Base-by-base conservation (phyloP, 2,888 invertebrate species). In the Panzeria rudis region DNA sequence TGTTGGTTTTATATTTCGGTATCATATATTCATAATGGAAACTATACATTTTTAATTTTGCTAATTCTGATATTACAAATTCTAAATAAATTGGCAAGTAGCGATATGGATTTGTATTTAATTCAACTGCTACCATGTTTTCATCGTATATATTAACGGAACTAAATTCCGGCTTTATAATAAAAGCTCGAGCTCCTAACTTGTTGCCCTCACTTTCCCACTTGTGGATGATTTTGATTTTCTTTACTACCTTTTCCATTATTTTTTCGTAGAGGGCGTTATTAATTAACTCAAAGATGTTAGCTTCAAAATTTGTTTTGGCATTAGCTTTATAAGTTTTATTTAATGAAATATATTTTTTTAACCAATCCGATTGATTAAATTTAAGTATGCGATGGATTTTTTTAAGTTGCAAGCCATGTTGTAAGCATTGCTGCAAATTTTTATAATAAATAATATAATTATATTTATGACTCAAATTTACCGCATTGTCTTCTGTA, bases 231-330 rank as follows among this genome's bases (percentile, higher is more conserved):
- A 73, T 23, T 62, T 41, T 73, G 9, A 73, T 50, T 23, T 20
- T 35, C 11, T 80, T 83, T 17, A 64, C 52, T 4, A 62, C 50
- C 35, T 80, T 84, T 47, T 84, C 82, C 73, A 86, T 80, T 11
- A 83, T 85, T 38, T 82, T 85, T 11, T 82, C 64, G 23, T 69
- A 85, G 2, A 75, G 38, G 29, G 38, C 76, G 76, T 91, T 91
- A 69, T 89, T 91, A 85, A 90, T 88, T 32, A 90, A 69, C 85
- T 92, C 91, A 61, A 83, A 91, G 29, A 89, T 87, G 64, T 89
- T 86, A 85, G 89, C 90, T 76, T 90, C 88, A 86, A 90, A 92
- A 0, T 88, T 7, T 4, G 23, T 73, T 15, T 32, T 61, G 13
- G 23, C 38, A n/a, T 69, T 25, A n/a, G 9, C 11, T 25, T 20